Conservation (phyloP, 2,888 invertebrate species). For the Ochropacha duplaris region DNA sequence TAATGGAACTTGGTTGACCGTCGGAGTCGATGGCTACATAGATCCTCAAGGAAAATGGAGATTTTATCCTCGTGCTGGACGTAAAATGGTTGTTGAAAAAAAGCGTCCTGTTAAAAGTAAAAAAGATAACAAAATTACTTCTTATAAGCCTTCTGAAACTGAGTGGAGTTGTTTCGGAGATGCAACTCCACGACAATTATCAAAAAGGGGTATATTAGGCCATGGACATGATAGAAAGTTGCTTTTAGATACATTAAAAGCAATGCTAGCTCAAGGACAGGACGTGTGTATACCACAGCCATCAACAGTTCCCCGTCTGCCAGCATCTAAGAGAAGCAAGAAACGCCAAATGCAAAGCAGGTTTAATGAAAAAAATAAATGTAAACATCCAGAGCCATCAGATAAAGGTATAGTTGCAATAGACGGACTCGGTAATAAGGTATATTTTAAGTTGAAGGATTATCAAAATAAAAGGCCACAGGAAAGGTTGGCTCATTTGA, state of each 20-base stretch:
- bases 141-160: conserved; percentile 39
- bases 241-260: conserved; percentile 48
- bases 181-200: conserved; percentile 53
- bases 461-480: conserved; percentile 50
- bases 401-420: conserved; percentile 62
- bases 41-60: conserved; percentile 61
- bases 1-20: conserved; percentile 57
- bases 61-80: conserved; percentile 54
- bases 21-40: conserved; percentile 71
- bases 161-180: conserved; percentile 74
- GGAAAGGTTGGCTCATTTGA: conserved; percentile 46
- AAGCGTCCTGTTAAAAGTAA: conserved; percentile 15
- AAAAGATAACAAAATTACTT: conserved; percentile 18
- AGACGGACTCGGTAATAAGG: conserved; percentile 57
- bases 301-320: conserved; percentile 38
- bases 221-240: conserved; percentile 68
- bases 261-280: conserved; percentile 57
- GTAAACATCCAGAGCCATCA: conserved; percentile 59
- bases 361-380: conserved; percentile 40
- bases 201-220: conserved; percentile 69
- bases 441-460: conserved; percentile 55
- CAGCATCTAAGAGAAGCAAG: conserved; percentile 29
- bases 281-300: conserved; percentile 55
- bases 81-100: conserved; percentile 21
- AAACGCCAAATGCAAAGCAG: conserved; percentile 5